These are phyloP conservation scores for Mamestra configurata DNA, from an alignment of 1,140 invertebrate genomes.

Conservation along the genomic window DNA sequence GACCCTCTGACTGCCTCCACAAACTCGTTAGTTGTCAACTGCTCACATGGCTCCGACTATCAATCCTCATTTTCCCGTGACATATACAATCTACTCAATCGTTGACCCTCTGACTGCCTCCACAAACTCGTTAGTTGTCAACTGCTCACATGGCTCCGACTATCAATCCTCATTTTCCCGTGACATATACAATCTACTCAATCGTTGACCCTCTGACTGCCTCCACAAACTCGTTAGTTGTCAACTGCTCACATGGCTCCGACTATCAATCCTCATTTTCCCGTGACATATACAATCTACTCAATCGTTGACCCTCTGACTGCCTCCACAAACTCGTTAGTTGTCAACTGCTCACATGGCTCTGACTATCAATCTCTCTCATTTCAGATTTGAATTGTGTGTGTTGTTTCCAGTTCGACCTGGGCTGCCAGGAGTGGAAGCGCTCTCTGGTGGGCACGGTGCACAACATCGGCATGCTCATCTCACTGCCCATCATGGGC, in stretches of 20 bases:
- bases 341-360: background rate
- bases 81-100: background rate
- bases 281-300: too few species aligned
- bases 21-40: background rate
- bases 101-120: background rate
- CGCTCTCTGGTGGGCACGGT: conserved; percentile 91
- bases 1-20: background rate
- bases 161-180: background rate
- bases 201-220: background rate
- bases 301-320: background rate
- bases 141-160: background rate
- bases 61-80: background rate
- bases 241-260: background rate
- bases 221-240: background rate
- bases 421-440: conserved; percentile 90
- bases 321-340: background rate
- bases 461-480: conserved; percentile 91
- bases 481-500: conserved; percentile 91
- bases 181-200: background rate
- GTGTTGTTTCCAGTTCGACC: conserved; percentile 73
- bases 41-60: background rate
- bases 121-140: background rate
- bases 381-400: conserved; percentile 12
- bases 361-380: conserved; percentile 4
- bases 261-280: background rate